Base-by-base conservation (phyloP, 2,113 vertebrate species). In the Turdus rufiventris region DNA sequence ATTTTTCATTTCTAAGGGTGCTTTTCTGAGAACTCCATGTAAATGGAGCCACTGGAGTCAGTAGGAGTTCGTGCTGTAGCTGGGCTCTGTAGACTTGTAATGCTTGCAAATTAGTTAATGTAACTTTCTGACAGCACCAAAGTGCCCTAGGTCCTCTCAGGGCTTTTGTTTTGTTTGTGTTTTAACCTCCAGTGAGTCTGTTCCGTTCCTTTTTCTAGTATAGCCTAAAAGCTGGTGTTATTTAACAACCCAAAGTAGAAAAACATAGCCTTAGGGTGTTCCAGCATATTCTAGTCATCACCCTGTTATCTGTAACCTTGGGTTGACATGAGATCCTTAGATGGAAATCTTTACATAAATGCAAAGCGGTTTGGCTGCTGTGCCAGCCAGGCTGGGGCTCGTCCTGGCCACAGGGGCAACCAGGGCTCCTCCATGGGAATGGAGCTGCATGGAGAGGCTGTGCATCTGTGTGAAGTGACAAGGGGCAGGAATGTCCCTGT, bases 151-250 rank as follows among this genome's bases (percentile, higher is more conserved):
- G 87, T 94, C 71, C 56, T 91, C 61, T 45, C 48, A 43, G 20
- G 48, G n/a, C 1, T 67, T 88, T 60, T 84, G 36, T 23, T 93
- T 58, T 74, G n/a, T 79, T 84, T 74, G 62, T 54, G 58, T 93
- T 95, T 87, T 91, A 95, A 94, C 78, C 85, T 95, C 38, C 2
- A 53, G 53, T 72, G 70, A 95, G 66, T 85, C 84, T 47, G 57
- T 75, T 91, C n/a, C 14, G 77, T 82, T 93, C 87, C 45, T 85
- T 95, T 91, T 85, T 89, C 91, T 89, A 68, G 15, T 47, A 5
- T 40, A 88, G 81, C 84, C 60, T 94, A 72, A 92, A 91, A 94
- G 84, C 84, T 89, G 94, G 74, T 88, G 93, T 95, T 92, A 93
- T 62, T 95, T 93, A 95, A 92, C 70, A 92, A 38, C 66, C 58